These are phyloP conservation scores for Colletes latitarsis DNA, from an alignment of 1,140 invertebrate genomes.

Conservation along the genomic window DNA sequence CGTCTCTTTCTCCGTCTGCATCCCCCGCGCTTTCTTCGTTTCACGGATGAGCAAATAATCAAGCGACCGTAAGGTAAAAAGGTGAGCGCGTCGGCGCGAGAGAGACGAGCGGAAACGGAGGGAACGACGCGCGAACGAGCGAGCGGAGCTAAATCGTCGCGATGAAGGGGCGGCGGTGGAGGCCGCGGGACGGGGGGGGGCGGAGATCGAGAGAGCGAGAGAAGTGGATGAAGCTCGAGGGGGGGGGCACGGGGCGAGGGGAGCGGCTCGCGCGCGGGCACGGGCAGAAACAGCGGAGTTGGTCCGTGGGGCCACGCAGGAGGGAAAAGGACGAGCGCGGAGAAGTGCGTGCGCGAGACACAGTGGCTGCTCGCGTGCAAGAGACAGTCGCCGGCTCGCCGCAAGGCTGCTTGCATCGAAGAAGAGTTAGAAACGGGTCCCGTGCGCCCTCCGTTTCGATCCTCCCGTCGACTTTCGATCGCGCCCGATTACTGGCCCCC, in stretches of 20 bases:
- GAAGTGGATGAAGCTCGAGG: neutral
- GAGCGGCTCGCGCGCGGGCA: neutral
- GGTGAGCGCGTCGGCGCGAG: neutral
- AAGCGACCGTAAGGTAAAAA: slow-evolving; percentile 27
- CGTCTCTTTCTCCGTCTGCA: too few species aligned
- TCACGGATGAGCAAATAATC: slow-evolving; percentile 19
- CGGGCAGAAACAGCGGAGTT: neutral
- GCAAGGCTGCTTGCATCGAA: slow-evolving; percentile 70
- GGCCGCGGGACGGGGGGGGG: neutral
- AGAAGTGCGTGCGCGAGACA: slow-evolving; percentile 61
- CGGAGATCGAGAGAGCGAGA: neutral
- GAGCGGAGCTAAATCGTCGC: neutral
- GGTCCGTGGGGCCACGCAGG: slow-evolving; percentile 1
- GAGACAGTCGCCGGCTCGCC: slow-evolving; percentile 70
- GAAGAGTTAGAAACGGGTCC: slow-evolving; percentile 52
- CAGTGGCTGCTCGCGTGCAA: slow-evolving; percentile 71
- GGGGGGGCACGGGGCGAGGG: neutral
- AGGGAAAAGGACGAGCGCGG: slow-evolving; percentile 25
- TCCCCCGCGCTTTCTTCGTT: slow-evolving; percentile 19
- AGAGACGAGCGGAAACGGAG: neutral
- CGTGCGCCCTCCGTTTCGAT: neutral
- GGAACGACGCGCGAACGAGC: neutral
- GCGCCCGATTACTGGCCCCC: too few species aligned
- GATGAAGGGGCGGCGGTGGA: too few species aligned
- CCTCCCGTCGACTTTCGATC: too few species aligned